Conservation (phyloP, 2,113 vertebrate genomes). For the zebrafish (Danio rerio) region DNA sequence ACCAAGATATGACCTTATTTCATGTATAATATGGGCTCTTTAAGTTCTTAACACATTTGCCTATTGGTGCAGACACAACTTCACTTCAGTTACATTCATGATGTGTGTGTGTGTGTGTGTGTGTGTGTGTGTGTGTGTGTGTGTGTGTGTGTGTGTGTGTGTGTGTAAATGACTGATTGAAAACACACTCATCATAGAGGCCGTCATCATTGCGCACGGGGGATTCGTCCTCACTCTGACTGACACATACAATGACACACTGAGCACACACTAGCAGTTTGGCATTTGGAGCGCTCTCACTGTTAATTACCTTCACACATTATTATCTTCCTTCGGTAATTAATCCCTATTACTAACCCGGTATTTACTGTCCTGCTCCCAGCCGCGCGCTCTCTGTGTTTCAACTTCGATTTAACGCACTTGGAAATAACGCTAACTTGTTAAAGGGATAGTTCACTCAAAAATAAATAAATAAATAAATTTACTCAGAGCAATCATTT, state of each 20-base stretch:
- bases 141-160: no score
- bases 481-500: no score
- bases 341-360: conserved; percentile 67
- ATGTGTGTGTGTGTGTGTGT: no score
- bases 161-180: conserved; percentile 2
- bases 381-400: not conserved
- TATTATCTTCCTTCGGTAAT: conserved; percentile 66
- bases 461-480: no score
- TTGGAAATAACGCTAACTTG: conserved; percentile 2
- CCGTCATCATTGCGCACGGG: conserved; percentile 26
- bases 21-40: no score
- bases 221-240: conserved; percentile 27
- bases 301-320: conserved; percentile 57
- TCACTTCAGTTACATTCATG: conserved; percentile 12
- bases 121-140: not conserved
- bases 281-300: conserved; percentile 42
- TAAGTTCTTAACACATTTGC: not conserved
- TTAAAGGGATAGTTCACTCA: not conserved
- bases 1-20: no score
- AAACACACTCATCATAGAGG: conserved; percentile 2
- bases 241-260: conserved; percentile 20
- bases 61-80: conserved; percentile 5
- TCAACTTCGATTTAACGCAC: not conserved
- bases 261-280: conserved; percentile 21
- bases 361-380: conserved; percentile 51